Percentiles rank a stretch among this genome's conserved stretches.
These are phyloP conservation scores for Brachionus rotundiformis DNA, from an alignment of 1,140 invertebrate species.

Conservation along the genomic window DNA sequence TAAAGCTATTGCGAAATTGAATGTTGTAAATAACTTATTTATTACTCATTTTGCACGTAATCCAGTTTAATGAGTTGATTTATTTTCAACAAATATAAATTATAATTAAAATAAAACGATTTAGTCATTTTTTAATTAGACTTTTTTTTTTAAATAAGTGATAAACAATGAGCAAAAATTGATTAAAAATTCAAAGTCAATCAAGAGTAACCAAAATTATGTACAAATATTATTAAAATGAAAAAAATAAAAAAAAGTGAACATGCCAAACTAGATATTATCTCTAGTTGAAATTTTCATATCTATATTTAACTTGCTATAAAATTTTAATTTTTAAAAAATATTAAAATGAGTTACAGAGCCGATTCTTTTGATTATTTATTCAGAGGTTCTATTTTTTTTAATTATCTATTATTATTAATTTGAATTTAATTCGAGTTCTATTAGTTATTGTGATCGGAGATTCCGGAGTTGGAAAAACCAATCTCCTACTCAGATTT, in stretches of 20 bases:
- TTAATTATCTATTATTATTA: not conserved
- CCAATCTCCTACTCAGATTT: constrained; percentile 96
- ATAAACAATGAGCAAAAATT: not conserved
- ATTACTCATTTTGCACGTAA: not conserved
- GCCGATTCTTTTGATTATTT: not conserved
- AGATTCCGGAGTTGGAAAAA: constrained; percentile 98
- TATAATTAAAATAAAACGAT: no score
- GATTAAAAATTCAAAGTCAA: not conserved
- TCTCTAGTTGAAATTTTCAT: not conserved
- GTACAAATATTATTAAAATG: no score
- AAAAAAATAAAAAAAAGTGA: not conserved
- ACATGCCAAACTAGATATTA: constrained; percentile 7
- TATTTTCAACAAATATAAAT: no score
- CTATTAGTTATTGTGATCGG: constrained; percentile 95
- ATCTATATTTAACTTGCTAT: not conserved
- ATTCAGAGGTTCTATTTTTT: not conserved
- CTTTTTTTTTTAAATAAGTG: no score
- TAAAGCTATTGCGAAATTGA: not conserved
- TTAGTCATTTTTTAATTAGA: no score
- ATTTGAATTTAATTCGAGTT: not conserved
- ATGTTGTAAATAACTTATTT: not conserved
- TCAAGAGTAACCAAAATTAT: constrained; percentile 16
- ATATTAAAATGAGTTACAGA: not conserved
- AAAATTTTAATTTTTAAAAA: not conserved
- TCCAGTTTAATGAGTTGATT: no score